phyloP scores from a whole-genome alignment of 2,888 invertebrate species.

The Sarcophaga rosellei region DNA sequence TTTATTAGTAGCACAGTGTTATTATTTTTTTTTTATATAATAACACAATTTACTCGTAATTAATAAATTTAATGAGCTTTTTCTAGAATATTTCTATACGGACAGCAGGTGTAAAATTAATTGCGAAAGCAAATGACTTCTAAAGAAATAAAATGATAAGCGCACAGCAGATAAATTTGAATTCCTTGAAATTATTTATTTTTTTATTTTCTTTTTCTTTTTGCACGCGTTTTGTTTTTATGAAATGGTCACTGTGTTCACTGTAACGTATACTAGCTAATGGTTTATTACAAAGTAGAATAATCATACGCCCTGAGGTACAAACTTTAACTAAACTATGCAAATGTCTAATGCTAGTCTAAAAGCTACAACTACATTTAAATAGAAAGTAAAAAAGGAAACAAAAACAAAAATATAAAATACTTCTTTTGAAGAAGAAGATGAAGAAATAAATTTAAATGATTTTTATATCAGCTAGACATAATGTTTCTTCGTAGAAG shows the following conservation, averaged over 20 bases:
- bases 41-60: background rate
- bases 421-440: background rate
- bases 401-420: background rate
- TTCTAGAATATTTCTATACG: too few relatives aligned
- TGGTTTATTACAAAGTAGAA: background rate
- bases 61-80: slow-evolving; percentile 14
- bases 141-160: background rate
- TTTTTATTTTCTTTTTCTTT: too few relatives aligned
- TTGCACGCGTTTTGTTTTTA: too few relatives aligned
- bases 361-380: background rate
- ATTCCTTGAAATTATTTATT: too few relatives aligned
- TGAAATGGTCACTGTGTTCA: too few relatives aligned
- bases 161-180: too few relatives aligned
- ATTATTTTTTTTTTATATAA: background rate
- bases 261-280: too few relatives aligned
- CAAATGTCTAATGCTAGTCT: background rate
- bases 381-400: too few relatives aligned
- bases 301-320: background rate
- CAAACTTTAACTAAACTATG: background rate
- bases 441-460: background rate
- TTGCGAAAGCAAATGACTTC: background rate
- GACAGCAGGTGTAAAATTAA: background rate
- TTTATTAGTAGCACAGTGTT: background rate
- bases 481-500: slow-evolving; percentile 1
- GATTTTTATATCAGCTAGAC: slow-evolving; percentile 11